These are phyloP conservation scores for Melopsittacus undulatus DNA, from an alignment of 2,797 vertebrate species.

Conservation along the genomic window DNA sequence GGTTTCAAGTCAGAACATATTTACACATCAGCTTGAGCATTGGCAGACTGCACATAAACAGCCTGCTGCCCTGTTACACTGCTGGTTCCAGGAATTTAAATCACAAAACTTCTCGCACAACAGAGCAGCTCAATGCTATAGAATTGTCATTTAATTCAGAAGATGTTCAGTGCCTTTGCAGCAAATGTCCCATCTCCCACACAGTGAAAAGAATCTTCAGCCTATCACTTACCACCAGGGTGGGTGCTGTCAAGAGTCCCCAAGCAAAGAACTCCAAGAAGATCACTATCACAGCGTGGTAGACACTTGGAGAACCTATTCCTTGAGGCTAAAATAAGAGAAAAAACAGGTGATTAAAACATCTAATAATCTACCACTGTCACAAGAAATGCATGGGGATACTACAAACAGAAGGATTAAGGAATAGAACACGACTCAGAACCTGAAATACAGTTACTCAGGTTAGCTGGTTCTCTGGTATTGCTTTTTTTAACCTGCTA, in stretches of 20 bases:
- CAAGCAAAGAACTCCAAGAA: conserved; percentile 98
- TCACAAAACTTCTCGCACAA: not conserved
- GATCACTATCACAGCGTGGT: conserved; percentile 96
- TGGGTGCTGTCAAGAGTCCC: conserved; percentile 94
- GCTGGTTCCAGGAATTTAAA: not conserved
- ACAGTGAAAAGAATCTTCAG: fast-evolving
- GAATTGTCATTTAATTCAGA: not conserved
- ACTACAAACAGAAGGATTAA: not conserved
- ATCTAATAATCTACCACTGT: not conserved
- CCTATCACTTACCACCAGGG: conserved; percentile 85
- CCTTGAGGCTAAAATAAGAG: conserved; percentile 80
- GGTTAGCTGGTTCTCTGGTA: not conserved
- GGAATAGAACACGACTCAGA: not conserved
- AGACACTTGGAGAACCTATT: conserved; percentile 88
- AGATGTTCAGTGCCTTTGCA: not conserved
- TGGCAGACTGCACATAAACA: not conserved
- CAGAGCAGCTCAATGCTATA: not conserved
- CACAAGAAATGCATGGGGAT: not conserved
- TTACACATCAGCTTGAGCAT: not conserved
- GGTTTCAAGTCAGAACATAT: not conserved
- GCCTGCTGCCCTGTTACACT: not conserved
- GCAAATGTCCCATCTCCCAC: not conserved
- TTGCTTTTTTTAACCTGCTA: not conserved
- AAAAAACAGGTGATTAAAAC: not conserved
- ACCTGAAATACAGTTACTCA: not conserved